Conservation (phyloP, 2,113 vertebrate species). For the Zosterops hypoxanthus region DNA sequence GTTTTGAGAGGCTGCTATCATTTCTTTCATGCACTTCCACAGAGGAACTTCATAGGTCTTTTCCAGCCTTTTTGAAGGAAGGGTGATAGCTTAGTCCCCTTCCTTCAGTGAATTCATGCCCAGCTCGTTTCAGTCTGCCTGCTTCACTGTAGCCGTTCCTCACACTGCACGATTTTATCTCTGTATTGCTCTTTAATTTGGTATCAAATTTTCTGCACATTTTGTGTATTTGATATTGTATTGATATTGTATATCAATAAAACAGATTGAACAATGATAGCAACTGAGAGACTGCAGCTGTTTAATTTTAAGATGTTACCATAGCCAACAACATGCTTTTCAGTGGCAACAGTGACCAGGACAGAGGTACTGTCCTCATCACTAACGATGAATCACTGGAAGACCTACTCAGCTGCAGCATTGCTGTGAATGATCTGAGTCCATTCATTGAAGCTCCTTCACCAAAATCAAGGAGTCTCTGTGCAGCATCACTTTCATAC, state of each 20-base stretch:
- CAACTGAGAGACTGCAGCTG: neutral
- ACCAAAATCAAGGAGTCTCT: neutral
- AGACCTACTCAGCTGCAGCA: neutral
- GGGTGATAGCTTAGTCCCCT: neutral
- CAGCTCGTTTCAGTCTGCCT: neutral
- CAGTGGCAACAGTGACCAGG: neutral
- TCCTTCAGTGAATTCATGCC: neutral
- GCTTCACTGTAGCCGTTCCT: neutral
- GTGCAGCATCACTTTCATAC: neutral
- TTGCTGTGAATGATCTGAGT: neutral
- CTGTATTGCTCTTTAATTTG: neutral
- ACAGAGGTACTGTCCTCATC: neutral
- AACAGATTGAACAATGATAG: constrained; percentile 10
- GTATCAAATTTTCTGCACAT: neutral
- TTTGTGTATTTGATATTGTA: neutral
- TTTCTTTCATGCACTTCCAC: neutral
- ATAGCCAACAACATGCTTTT: neutral
- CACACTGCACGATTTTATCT: neutral
- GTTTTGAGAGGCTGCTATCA: neutral
- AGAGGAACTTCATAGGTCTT: neutral
- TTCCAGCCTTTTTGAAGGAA: neutral
- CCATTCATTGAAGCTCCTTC: neutral
- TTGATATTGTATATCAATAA: neutral
- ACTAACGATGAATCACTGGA: neutral
- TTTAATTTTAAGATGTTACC: constrained; percentile 28